Evolutionary conservation across 2,888 invertebrate genomes (phyloP), one percentile per base, ranked within the genome.

Genomic region (Dyspetes luteomarginatus): DNA sequence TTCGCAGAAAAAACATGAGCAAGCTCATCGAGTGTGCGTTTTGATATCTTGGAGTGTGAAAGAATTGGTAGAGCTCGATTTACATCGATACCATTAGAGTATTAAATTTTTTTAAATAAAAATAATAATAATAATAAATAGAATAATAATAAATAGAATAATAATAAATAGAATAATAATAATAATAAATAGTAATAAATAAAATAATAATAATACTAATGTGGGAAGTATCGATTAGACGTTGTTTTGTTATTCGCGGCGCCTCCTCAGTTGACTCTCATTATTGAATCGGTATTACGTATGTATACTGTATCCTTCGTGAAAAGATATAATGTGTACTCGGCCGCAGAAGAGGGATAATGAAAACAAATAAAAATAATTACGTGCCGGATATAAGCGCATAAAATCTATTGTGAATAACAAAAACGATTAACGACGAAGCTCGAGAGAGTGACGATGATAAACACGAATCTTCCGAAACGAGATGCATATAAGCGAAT

Each of bases 341-440:
- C n/a, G n/a, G n/a, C n/a, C 36, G 7, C 2, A 3, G 2, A 19
- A 36, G 17, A 12, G 41, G 19, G 1, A 43, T 24, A 19, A 22
- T 24, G 24, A n/a, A 9, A 58, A 45, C 9, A n/a, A 0, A 28
- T 12, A 56, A n/a, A 58, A 58, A 58, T 28, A 15, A 41, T 41
- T 26, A 43, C 4, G 19, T 58, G 45, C 19, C 9, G 28, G 22
- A 60, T 17, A 64, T 43, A 30, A 22, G 24, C 43, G 15, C 36
- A 4, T 17, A 12, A 60, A 50, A 41, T 52, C 43, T 45, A 56
- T 67, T 73, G 73, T 45, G 67, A 62, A 60, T 73, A 72, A 9
- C 7, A 36, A 19, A 60, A 26, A 12, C 15, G 26, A 15, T 55
- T 26, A 55, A 26, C 55, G n/a, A n/a, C 26, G 19, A 5, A 19